phyloP scores from a whole-genome alignment of 2,113 vertebrate genomes.

The Malurus alboscapulatus region DNA sequence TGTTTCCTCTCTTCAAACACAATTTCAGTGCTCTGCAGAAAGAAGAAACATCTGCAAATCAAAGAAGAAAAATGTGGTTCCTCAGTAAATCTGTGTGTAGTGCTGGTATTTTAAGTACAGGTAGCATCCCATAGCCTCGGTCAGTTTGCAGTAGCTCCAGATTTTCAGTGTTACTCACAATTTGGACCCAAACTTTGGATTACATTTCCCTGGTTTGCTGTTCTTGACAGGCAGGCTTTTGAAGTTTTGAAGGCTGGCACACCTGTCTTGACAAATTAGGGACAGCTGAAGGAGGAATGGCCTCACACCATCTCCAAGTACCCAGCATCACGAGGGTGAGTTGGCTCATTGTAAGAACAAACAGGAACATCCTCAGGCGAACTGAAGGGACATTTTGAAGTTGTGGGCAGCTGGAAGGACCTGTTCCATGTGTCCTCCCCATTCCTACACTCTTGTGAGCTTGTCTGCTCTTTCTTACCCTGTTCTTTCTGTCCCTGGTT shows the following conservation, averaged over 20 bases:
- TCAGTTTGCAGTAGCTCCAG: background rate
- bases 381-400: background rate
- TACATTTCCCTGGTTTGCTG: background rate
- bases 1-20: slow-evolving; percentile 10
- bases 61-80: background rate
- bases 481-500: background rate
- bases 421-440: background rate
- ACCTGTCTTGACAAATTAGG: background rate
- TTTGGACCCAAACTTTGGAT: background rate
- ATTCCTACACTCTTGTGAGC: background rate
- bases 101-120: background rate
- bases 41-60: slow-evolving; percentile 24
- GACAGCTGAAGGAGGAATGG: background rate
- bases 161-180: background rate
- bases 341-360: background rate
- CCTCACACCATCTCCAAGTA: background rate
- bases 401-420: background rate
- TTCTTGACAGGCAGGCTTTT: background rate
- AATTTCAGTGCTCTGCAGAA: background rate
- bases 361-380: background rate
- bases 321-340: background rate
- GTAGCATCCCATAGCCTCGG: background rate
- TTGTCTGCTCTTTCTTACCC: background rate
- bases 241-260: background rate
- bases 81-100: background rate